Evolutionary conservation across 2,797 vertebrate genomes (phyloP), one percentile per base, ranked within the genome.

Genomic region (Neostethus bicornis): DNA sequence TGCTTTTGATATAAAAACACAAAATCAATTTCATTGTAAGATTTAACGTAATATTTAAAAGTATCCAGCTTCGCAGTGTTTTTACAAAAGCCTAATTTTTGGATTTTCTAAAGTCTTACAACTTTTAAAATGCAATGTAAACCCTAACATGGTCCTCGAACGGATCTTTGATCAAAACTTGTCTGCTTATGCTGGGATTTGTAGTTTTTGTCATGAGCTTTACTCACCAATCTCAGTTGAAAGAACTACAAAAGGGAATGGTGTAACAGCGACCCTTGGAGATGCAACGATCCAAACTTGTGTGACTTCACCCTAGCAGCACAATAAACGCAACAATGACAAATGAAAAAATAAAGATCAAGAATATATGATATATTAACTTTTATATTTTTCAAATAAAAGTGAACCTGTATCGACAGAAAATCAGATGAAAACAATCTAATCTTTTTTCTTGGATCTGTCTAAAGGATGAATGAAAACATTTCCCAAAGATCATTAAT

Each of bases 171-270:
- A 39, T 51, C 34, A 41, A 57, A 47, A 37, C 17, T 20, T 45
- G 1, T 4, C 3, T 43, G 57, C 58, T 12, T 29, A 44, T 28
- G 14, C 8, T 73, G 91, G 90, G 88, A 89, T 1, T 75, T 92
- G 88, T 88, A 91, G 90, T 91, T 77, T 66, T 3, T 20, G 17
- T 4, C 1, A 0, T 3, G 16, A 42, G 0, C 32, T 16, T 17
- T 4, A 9, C 7, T 7, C 28, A n/a, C 23, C 9, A 14, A n/a
- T 63, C 12, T 0, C 42, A 6, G 1, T 23, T 5, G 35, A 9
- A 21, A 5, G 13, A 12, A 13, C 17, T 11, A 7, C 7, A 12
- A 31, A 51, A 3, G 7, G 1, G 9, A 32, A 3, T 9, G 1
- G 24, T 54, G 7, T 10, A 52, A n/a, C n/a, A 20, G 14, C 5